These are phyloP conservation scores for Galerucella pusilla DNA, from an alignment of 2,888 invertebrate species.

Conservation along the genomic window DNA sequence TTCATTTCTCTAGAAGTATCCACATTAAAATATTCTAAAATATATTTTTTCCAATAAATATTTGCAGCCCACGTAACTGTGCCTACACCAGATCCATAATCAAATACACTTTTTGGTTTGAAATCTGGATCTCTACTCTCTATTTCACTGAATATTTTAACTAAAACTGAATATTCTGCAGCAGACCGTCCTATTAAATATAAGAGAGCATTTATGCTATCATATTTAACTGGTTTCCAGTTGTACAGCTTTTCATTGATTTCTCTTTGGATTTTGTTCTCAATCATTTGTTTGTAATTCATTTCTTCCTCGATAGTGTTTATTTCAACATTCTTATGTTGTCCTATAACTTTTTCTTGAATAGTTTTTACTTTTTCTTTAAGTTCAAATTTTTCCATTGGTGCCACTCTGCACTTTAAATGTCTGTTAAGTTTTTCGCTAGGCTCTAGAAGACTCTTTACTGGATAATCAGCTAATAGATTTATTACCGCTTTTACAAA, in stretches of 20 bases:
- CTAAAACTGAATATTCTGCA: constrained; percentile 79
- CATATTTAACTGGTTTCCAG: constrained; percentile 81
- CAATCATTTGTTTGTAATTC: constrained; percentile 65
- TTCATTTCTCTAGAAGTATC: constrained; percentile 87
- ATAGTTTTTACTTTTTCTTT: constrained; percentile 65
- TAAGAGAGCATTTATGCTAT: constrained; percentile 72
- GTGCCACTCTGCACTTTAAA: constrained; percentile 73
- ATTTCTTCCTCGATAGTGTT: constrained; percentile 63
- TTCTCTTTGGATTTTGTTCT: constrained; percentile 68
- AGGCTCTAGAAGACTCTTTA: constrained; percentile 69
- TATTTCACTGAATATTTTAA: constrained; percentile 81
- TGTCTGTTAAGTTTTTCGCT: constrained; percentile 70
- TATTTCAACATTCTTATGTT: constrained; percentile 60
- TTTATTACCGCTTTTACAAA: constrained; percentile 70
- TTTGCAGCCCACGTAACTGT: constrained; percentile 71
- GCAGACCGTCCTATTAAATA: constrained; percentile 80
- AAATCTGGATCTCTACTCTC: constrained; percentile 72
- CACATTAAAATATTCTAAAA: constrained; percentile 87
- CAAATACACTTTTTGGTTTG: constrained; percentile 82
- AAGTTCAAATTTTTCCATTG: constrained; percentile 71
- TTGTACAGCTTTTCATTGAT: constrained; percentile 74
- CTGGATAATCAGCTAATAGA: constrained; percentile 70
- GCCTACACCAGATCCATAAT: constrained; percentile 93
- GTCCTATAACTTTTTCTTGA: constrained; percentile 53
- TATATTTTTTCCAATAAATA: constrained; percentile 74